A percentile compares a stretch with the other conserved stretches of the same genome.
Conservation (phyloP, 2,797 vertebrate species). For the Esox masquinongy region DNA sequence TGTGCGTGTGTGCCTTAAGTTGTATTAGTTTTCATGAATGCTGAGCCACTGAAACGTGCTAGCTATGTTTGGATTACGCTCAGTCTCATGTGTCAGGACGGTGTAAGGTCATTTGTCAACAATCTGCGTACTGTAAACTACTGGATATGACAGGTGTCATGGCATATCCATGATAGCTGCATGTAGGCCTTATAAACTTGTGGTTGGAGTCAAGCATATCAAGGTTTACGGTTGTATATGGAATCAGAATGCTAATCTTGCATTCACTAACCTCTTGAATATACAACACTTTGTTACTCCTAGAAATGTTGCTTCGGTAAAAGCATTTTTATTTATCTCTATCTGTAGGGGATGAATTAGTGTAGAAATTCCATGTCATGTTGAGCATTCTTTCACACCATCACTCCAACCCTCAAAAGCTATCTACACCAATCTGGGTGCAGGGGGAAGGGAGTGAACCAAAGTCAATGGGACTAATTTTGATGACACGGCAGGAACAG, state of each 20-base stretch:
- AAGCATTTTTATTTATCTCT: neutral
- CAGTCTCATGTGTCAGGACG: conserved; percentile 13
- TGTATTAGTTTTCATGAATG: neutral
- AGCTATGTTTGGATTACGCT: conserved; percentile 16
- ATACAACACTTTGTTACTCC: neutral
- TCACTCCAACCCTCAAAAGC: conserved; percentile 38
- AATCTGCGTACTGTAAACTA: conserved; percentile 10
- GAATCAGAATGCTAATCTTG: neutral
- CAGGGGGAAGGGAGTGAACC: conserved; percentile 46
- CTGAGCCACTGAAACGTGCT: conserved; percentile 13
- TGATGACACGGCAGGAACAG: conserved; percentile 70
- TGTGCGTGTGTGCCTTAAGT: conserved; percentile 7
- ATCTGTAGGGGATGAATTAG: conserved; percentile 10
- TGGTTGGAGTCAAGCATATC: neutral
- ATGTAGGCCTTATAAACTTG: neutral
- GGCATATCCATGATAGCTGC: neutral
- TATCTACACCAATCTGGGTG: conserved; percentile 54
- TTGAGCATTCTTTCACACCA: conserved; percentile 41
- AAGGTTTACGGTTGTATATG: neutral
- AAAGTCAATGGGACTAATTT: conserved; percentile 68
- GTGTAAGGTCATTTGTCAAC: conserved; percentile 24
- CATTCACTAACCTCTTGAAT: neutral
- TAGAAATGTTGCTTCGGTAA: neutral
- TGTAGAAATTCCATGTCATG: conserved; percentile 14
- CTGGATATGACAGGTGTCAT: conserved; percentile 21